phyloP scores from a whole-genome alignment of 37 sponge, comb jelly and placozoan genomes.

The Chondrosia reniformis region DNA sequence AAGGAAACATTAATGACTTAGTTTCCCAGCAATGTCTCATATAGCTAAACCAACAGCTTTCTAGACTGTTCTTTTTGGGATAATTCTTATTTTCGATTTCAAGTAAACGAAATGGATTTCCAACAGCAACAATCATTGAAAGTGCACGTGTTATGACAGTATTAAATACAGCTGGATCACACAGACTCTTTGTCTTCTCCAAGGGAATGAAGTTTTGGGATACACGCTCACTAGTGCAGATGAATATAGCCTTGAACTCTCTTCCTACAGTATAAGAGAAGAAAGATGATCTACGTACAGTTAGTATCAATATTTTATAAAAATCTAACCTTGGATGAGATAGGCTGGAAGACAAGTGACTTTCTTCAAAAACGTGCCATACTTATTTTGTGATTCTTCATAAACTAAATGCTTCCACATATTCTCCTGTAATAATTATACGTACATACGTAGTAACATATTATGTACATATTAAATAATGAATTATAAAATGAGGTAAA shows the following conservation, averaged over 20 bases:
- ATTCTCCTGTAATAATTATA: too few species aligned
- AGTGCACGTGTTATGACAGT: constrained; percentile 67
- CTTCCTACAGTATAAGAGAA: constrained; percentile 44
- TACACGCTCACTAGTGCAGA: constrained; percentile 50
- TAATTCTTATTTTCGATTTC: constrained; percentile 34
- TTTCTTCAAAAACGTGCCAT: too few species aligned
- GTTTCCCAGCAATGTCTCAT: constrained; percentile 52
- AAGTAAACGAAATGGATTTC: constrained; percentile 62
- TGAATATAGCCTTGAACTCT: constrained; percentile 62
- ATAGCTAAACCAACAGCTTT: constrained; percentile 58
- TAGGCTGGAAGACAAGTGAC: too few species aligned
- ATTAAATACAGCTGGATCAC: constrained; percentile 63
- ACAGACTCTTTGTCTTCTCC: constrained; percentile 46
- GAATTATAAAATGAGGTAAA: too few species aligned
- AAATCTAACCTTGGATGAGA: too few species aligned
- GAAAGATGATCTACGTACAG: too few species aligned
- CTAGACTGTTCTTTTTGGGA: constrained; percentile 3
- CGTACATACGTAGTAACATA: too few species aligned
- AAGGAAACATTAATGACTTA: too few species aligned
- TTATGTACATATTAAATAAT: too few species aligned
- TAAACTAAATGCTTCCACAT: too few species aligned
- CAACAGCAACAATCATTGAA: constrained; percentile 60
- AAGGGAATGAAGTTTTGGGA: background rate
- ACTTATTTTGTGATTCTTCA: too few species aligned
- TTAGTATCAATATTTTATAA: too few species aligned